phyloP scores from a whole-genome alignment of 2,888 invertebrate genomes.

The Mimumesa dahlbomi region DNA sequence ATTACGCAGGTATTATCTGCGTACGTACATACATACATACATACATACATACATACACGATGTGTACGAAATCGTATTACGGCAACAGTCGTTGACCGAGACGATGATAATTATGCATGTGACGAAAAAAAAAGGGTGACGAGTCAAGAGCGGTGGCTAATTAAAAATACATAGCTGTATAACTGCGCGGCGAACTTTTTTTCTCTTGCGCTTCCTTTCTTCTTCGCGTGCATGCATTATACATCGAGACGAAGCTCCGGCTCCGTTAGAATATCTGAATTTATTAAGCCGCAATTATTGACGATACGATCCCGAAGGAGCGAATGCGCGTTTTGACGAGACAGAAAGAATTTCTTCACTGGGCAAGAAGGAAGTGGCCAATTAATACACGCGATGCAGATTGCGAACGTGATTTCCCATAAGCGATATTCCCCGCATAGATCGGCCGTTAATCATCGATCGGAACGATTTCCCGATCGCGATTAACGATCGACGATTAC shows the following conservation, averaged over 20 bases:
- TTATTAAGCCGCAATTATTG: not conserved
- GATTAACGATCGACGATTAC: slow-evolving; percentile 56
- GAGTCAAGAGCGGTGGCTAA: not conserved
- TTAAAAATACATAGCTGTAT: not conserved
- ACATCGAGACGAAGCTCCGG: not conserved
- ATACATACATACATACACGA: too few relatives aligned
- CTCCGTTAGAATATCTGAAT: not conserved
- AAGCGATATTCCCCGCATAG: slow-evolving; percentile 19
- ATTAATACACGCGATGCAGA: slow-evolving; percentile 18
- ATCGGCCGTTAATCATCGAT: slow-evolving; percentile 58
- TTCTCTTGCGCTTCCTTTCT: slow-evolving; percentile 2
- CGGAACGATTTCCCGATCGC: slow-evolving; percentile 62
- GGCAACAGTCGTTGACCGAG: not conserved
- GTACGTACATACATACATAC: too few relatives aligned
- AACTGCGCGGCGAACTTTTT: not conserved
- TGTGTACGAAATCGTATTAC: too few relatives aligned
- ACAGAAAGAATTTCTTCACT: not conserved
- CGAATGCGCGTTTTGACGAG: not conserved
- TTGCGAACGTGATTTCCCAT: slow-evolving; percentile 23
- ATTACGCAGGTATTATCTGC: too few relatives aligned
- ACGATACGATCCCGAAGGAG: not conserved
- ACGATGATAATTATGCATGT: not conserved
- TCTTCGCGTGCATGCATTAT: slow-evolving; percentile 1
- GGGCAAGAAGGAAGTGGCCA: slow-evolving; percentile 14
- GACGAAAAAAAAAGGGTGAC: not conserved